Evolutionary conservation across 1,140 invertebrate genomes (phyloP).

Genomic region (Aphelinus certus): DNA sequence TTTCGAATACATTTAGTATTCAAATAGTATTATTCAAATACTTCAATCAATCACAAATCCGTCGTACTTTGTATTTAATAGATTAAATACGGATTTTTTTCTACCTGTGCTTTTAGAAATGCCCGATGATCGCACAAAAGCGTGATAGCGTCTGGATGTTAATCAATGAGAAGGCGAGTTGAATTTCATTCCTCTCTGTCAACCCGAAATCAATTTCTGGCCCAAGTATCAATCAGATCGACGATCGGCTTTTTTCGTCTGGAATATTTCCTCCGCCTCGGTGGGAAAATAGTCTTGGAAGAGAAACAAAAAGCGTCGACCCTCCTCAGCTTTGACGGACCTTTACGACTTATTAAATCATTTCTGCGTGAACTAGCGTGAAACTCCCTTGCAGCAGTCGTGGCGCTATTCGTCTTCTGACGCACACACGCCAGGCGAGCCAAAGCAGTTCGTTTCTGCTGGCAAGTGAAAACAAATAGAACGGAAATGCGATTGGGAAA

Average conservation of each 20-base stretch:
- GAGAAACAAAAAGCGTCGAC: constrained; percentile 50
- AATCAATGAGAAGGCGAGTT: no score
- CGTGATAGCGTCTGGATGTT: no score
- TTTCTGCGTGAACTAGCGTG: constrained; percentile 43
- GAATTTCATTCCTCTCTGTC: no score
- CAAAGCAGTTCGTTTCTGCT: not conserved
- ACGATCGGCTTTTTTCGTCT: not conserved
- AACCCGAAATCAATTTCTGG: no score
- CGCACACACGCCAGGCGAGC: constrained; percentile 1
- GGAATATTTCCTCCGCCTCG: not conserved
- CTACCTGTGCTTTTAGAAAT: no score
- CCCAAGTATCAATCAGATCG: no score
- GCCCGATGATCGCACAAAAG: no score
- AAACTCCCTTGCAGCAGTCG: constrained; percentile 5
- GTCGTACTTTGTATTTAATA: no score
- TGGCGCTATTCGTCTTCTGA: constrained; percentile 26
- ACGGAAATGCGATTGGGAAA: constrained; percentile 17
- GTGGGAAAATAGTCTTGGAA: not conserved
- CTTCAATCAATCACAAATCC: no score
- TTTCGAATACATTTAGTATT: no score
- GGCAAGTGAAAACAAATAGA: constrained; percentile 24
- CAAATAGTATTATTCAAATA: no score
- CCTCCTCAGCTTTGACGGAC: constrained; percentile 54
- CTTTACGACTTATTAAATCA: constrained; percentile 63
- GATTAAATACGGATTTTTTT: no score